Base-by-base conservation (phyloP, 1,140 invertebrate species). In the Microplitis demolitor region DNA sequence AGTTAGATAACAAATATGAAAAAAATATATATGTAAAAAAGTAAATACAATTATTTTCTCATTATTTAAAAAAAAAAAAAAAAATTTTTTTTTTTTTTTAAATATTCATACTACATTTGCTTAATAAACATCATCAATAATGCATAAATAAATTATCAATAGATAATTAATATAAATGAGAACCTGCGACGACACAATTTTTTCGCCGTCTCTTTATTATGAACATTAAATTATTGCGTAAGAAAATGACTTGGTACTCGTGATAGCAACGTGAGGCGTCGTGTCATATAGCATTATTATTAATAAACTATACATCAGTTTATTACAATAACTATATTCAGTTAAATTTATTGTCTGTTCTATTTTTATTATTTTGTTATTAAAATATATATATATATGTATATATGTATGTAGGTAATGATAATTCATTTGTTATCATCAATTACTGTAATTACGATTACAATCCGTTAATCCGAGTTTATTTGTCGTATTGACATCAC, bases 201-300 rank as follows among this genome's bases (percentile, higher is more conserved):
- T 39, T 45, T 69, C 31, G 45, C 62, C 37, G 61, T 72, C 51
- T 74, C 74, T 80, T 79, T 83, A 83, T 83, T 78, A 78, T 67
- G 73, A 77, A 78, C 80, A 80, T 81, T 83, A 81, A 83, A 82
- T 78, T 83, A 82, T 83, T 78, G 79, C 77, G 79, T 77, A 83
- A 83, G 81, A 82, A 82, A 84, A 81, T 80, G 78, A 81, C 78
- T 75, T 58, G 63, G 76, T 75, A 73, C 78, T 78, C 80, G 76
- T 78, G 80, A 80, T 81, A 81, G 77, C 79, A 76, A 69, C 73
- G 76, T 84, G 84, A 85, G 84, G 84, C 79, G 78, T 82, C 79
- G 75, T 81, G 79, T 74, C 76, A 74, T 74, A 74, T 73, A 76
- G 77, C 78, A 85, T 86, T 84, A 86, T 85, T 85, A 86, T 85